Percentiles rank a stretch among this genome's conserved stretches.
Conservation (phyloP, 2,888 invertebrate genomes). For the Ptychoptera albimana region DNA sequence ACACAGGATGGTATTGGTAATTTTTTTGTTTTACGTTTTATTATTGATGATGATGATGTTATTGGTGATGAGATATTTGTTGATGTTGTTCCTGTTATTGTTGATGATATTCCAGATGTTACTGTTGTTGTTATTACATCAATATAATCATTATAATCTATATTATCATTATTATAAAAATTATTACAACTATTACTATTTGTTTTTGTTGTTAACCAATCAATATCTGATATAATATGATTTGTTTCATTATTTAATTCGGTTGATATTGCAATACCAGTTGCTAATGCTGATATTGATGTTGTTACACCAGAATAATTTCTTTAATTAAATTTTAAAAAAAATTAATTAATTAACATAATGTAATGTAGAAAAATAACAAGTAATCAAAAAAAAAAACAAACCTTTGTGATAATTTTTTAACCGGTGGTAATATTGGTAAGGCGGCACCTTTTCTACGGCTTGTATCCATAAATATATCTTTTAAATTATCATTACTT, state of each 20-base stretch:
- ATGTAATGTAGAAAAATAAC: no score
- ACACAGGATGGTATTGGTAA: constrained; percentile 21
- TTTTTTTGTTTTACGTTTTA: constrained; percentile 14
- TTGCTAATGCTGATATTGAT: not conserved
- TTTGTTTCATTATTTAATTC: not conserved
- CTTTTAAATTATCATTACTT: constrained; percentile 41
- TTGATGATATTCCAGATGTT: no score
- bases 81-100: no score
- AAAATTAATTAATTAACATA: not conserved
- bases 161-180: no score
- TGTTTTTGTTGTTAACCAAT: no score
- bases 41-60: no score
- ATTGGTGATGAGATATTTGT: no score
- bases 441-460: constrained; percentile 11
- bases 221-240: no score
- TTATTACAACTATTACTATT: no score
- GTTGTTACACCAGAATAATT: not conserved
- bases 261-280: not conserved
- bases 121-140: no score
- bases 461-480: constrained; percentile 10
- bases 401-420: not conserved
- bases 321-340: not conserved
- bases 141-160: constrained; percentile 1
- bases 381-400: not conserved
- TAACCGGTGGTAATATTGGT: constrained; percentile 6